phyloP scores from a whole-genome alignment of 2,113 vertebrate genomes.

The Mormyrus lacerda region DNA sequence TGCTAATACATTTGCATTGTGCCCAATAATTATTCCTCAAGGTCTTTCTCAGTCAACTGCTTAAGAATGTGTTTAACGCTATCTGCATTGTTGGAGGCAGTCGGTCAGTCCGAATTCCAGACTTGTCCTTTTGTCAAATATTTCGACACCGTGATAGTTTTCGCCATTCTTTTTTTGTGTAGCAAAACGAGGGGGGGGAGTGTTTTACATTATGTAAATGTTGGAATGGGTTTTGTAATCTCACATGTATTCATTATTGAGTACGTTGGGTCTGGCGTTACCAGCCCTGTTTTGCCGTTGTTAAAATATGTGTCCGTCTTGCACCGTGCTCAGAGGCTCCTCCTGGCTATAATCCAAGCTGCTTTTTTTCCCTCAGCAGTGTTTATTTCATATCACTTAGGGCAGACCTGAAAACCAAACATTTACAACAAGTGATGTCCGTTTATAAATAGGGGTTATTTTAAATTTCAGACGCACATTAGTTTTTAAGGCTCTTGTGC shows the following conservation, averaged over 20 bases:
- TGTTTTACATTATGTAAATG: slow-evolving; percentile 73
- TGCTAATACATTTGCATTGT: slow-evolving; percentile 69
- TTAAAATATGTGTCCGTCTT: slow-evolving; percentile 45
- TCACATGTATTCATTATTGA: slow-evolving; percentile 62
- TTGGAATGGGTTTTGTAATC: slow-evolving; percentile 62
- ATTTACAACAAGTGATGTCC: slow-evolving; percentile 23
- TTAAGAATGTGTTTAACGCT: slow-evolving; percentile 55
- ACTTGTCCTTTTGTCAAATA: slow-evolving; percentile 61
- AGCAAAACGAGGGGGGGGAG: slow-evolving; percentile 40
- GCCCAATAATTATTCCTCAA: slow-evolving; percentile 62
- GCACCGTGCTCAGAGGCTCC: slow-evolving; percentile 46
- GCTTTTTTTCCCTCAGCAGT: slow-evolving; percentile 49
- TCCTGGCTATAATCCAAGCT: slow-evolving; percentile 54
- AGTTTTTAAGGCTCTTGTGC: neutral
- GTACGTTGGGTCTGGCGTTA: slow-evolving; percentile 59
- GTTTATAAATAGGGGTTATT: neutral
- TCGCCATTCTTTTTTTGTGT: slow-evolving; percentile 71
- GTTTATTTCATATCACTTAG: slow-evolving; percentile 62
- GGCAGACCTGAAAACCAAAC: slow-evolving; percentile 45
- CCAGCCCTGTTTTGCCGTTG: slow-evolving; percentile 57
- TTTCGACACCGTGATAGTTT: slow-evolving; percentile 64
- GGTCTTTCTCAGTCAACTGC: slow-evolving; percentile 61
- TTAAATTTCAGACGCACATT: neutral
- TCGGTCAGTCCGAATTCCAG: slow-evolving; percentile 60
- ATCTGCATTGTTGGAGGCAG: slow-evolving; percentile 54